Percentiles rank a stretch among this genome's conserved stretches.
These are phyloP conservation scores for Hypomesus transpacificus DNA, from an alignment of 2,113 vertebrate species.

Conservation along the genomic window DNA sequence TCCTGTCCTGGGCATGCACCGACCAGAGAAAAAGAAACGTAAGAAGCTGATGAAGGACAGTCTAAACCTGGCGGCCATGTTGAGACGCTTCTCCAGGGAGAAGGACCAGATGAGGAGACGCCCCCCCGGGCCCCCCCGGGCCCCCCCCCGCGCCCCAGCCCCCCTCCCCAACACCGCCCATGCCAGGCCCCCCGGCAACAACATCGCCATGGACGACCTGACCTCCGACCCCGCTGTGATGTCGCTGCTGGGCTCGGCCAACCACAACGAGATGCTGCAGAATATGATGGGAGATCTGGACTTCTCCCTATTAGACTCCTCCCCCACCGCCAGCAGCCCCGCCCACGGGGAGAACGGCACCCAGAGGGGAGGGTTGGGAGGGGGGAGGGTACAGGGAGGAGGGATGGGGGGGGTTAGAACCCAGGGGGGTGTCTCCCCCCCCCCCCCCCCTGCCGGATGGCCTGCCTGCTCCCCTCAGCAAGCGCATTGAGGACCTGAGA, in stretches of 20 bases:
- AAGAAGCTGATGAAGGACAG: constrained; percentile 96
- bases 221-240: constrained; percentile 82
- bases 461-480: constrained; percentile 82
- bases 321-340: constrained; percentile 80
- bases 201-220: constrained; percentile 65
- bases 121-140: constrained; percentile 47
- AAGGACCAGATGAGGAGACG: constrained; percentile 91
- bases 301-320: constrained; percentile 88
- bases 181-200: constrained; percentile 61
- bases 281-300: constrained; percentile 94
- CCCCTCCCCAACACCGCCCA: constrained; percentile 66
- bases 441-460: constrained; percentile 84
- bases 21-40: constrained; percentile 94
- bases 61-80: constrained; percentile 89
- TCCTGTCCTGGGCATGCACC: constrained; percentile 84
- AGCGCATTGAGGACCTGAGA: constrained; percentile 93
- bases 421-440: constrained; percentile 56
- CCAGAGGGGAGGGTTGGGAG: constrained; percentile 32
- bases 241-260: constrained; percentile 88
- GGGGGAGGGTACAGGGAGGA: constrained; percentile 58
- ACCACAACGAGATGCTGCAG: constrained; percentile 88
- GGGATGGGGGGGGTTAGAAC: no score
- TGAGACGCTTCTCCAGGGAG: constrained; percentile 92
- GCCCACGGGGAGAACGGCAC: constrained; percentile 85
- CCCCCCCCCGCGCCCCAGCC: constrained; percentile 41